Percentiles rank a stretch among this genome's conserved stretches.
phyloP scores from a whole-genome alignment of 2,888 invertebrate species.

The Anoncus sp. region DNA sequence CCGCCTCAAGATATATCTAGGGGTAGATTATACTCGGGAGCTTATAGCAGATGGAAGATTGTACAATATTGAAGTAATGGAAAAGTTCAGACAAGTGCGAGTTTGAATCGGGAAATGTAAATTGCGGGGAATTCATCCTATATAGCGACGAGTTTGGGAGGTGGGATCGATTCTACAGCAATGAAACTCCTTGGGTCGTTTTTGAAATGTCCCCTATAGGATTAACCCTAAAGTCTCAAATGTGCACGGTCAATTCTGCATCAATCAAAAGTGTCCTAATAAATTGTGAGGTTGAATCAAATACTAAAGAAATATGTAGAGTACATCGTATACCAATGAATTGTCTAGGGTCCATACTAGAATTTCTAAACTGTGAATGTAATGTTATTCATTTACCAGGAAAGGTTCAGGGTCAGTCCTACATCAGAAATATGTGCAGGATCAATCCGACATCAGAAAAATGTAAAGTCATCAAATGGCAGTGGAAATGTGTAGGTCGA shows the following conservation, averaged over 20 bases:
- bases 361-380: too few species aligned
- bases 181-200: not conserved
- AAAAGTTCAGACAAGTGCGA: conserved; percentile 34
- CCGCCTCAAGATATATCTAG: conserved; percentile 17
- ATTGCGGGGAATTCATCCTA: not conserved
- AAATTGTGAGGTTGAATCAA: too few species aligned
- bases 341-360: too few species aligned
- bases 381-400: too few species aligned
- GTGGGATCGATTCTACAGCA: not conserved
- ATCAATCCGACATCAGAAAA: not conserved
- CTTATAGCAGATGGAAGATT: conserved; percentile 14
- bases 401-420: too few species aligned
- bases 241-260: not conserved
- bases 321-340: too few species aligned
- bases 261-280: not conserved
- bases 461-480: not conserved
- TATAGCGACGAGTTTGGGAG: not conserved
- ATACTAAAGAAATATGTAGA: too few species aligned
- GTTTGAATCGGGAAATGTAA: conserved; percentile 10
- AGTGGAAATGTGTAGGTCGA: not conserved
- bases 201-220: too few species aligned
- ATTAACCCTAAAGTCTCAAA: not conserved
- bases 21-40: conserved; percentile 14
- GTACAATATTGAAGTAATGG: conserved; percentile 42
- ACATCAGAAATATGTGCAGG: not conserved